phyloP scores from a whole-genome alignment of 2,113 vertebrate genomes.

The Asarcornis scutulata region DNA sequence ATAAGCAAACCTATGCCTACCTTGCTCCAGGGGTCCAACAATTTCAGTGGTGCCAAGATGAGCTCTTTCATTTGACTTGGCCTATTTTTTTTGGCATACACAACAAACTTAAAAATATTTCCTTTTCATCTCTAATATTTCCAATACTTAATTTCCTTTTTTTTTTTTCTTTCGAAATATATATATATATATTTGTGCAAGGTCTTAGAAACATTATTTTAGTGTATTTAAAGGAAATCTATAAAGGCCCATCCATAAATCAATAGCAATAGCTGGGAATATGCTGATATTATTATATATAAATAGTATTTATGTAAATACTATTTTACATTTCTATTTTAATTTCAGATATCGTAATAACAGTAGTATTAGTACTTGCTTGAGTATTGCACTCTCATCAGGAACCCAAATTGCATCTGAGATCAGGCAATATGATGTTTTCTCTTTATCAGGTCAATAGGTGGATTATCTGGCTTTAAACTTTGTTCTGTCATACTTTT shows the following conservation, averaged over 20 bases:
- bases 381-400: not conserved
- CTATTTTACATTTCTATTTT: not conserved
- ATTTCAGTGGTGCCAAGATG: not conserved
- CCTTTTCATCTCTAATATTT: not conserved
- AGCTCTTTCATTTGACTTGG: conserved; percentile 29
- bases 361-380: not conserved
- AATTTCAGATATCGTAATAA: not conserved
- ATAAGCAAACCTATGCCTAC: conserved; percentile 8
- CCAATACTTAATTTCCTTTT: not conserved
- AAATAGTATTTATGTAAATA: not conserved
- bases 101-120: not conserved
- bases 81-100: not conserved
- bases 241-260: not conserved
- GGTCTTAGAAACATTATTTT: not conserved
- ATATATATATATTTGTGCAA: not conserved
- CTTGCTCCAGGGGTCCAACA: conserved; percentile 1
- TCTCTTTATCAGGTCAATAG: not conserved
- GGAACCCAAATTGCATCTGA: not conserved
- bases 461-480: not conserved
- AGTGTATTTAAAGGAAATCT: not conserved
- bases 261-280: not conserved
- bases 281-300: not conserved
- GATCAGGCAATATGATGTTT: not conserved
- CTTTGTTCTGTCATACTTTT: not conserved
- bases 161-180: not conserved